Percentiles rank a stretch among this genome's conserved stretches.
phyloP scores from a whole-genome alignment of 35 echinoderm and acorn worm species.

The Lytechinus variegatus region DNA sequence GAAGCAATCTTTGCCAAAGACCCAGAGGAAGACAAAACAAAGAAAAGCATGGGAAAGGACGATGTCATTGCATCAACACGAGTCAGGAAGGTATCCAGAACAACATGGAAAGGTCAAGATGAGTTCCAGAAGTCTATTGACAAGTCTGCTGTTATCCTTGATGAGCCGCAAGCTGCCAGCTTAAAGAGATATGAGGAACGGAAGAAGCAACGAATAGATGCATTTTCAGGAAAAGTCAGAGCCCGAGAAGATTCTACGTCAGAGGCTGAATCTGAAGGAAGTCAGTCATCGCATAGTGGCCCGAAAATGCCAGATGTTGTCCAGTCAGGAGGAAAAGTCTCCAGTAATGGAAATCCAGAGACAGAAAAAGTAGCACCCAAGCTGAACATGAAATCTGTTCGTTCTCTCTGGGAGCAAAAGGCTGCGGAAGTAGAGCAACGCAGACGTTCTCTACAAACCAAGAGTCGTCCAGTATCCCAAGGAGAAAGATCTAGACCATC shows the following conservation, averaged over 20 bases:
- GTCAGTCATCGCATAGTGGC: neutral
- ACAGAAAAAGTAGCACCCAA: neutral
- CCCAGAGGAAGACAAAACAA: slow-evolving; percentile 7
- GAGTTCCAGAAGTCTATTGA: slow-evolving; percentile 39
- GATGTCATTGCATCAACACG: slow-evolving; percentile 32
- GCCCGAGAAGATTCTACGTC: slow-evolving; percentile 14
- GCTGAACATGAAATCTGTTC: slow-evolving; percentile 45
- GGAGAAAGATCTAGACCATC: neutral
- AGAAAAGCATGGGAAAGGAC: slow-evolving; percentile 32
- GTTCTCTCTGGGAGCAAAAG: slow-evolving; percentile 48
- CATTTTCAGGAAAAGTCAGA: neutral
- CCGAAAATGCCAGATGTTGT: slow-evolving; percentile 46
- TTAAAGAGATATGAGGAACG: slow-evolving; percentile 23
- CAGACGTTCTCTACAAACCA: slow-evolving; percentile 24
- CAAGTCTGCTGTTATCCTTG: neutral
- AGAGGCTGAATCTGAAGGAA: slow-evolving; percentile 35
- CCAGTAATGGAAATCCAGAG: neutral
- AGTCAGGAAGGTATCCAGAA: slow-evolving; percentile 37
- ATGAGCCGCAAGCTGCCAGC: slow-evolving; percentile 36
- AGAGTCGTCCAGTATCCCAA: slow-evolving; percentile 6
- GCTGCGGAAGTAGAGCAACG: slow-evolving; percentile 48
- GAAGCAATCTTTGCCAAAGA: slow-evolving; percentile 29
- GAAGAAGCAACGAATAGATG: neutral
- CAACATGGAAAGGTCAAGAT: slow-evolving; percentile 35
- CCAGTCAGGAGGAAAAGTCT: neutral